Conservation (phyloP, 2,797 vertebrate species). For the Allobates femoralis region DNA sequence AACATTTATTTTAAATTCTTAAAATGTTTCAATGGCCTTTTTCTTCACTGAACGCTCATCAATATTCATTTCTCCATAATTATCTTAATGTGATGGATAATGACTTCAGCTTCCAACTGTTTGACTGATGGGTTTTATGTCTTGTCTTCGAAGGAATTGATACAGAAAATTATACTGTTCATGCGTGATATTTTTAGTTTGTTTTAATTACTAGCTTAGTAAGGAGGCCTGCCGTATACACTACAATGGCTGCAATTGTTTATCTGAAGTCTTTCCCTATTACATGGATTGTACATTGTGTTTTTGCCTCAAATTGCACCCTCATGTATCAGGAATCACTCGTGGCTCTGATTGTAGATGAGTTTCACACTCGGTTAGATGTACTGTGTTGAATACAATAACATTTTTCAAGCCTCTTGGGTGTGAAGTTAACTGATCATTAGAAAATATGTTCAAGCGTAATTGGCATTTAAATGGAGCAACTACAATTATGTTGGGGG, state of each 20-base stretch:
- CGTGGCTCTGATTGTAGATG: background rate
- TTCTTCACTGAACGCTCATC: slow-evolving; percentile 78
- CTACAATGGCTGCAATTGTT: slow-evolving; percentile 80
- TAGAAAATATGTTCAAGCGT: slow-evolving; percentile 1
- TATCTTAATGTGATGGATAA: slow-evolving; percentile 83
- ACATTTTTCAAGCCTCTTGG: background rate
- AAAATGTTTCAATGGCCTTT: slow-evolving; percentile 66
- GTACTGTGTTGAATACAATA: slow-evolving; percentile 20
- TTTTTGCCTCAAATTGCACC: slow-evolving; percentile 3
- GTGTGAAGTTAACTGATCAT: slow-evolving; percentile 27
- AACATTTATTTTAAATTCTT: slow-evolving; percentile 47
- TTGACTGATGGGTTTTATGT: slow-evolving; percentile 81
- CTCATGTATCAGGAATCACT: slow-evolving; percentile 15
- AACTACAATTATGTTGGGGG: background rate
- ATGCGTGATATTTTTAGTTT: slow-evolving; percentile 83
- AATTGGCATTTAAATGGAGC: background rate
- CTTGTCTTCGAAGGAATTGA: slow-evolving; percentile 78
- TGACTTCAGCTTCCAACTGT: slow-evolving; percentile 82
- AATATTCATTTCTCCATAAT: slow-evolving; percentile 85
- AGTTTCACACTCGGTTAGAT: slow-evolving; percentile 31
- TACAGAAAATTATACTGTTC: slow-evolving; percentile 79
- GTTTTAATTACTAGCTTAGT: slow-evolving; percentile 81
- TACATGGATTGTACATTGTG: slow-evolving; percentile 62
- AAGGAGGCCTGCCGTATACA: slow-evolving; percentile 78
- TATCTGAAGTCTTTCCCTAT: slow-evolving; percentile 77